These are phyloP conservation scores for Hylaeus anthracinus DNA, from an alignment of 1,140 invertebrate genomes.

Conservation along the genomic window DNA sequence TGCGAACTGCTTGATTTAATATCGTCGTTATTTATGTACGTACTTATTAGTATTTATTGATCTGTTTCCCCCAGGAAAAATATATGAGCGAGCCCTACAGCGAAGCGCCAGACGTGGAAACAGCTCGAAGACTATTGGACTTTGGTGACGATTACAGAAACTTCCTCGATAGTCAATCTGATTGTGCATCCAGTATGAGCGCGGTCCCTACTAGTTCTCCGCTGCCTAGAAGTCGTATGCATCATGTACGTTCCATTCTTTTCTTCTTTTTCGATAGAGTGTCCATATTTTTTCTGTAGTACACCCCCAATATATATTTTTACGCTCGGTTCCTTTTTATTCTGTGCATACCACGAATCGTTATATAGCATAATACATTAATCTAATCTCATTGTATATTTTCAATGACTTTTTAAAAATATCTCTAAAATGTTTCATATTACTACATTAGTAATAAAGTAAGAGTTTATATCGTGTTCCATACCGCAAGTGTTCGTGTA, in stretches of 20 bases:
- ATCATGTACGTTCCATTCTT: conserved; percentile 75
- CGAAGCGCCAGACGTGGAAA: conserved; percentile 93
- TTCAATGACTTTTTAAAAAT: background rate
- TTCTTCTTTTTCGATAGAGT: conserved; percentile 70
- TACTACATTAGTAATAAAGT: too few relatives aligned
- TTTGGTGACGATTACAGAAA: conserved; percentile 96
- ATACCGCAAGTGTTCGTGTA: background rate
- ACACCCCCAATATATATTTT: background rate
- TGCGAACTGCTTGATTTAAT: background rate
- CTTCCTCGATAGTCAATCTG: conserved; percentile 92
- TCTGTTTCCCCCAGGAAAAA: conserved; percentile 86
- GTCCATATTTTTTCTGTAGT: conserved; percentile 71
- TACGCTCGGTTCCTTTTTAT: background rate
- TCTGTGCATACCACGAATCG: background rate
- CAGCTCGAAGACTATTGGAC: conserved; percentile 89
- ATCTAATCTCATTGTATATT: background rate
- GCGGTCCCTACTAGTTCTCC: conserved; percentile 78
- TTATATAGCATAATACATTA: background rate
- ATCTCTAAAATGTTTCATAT: background rate
- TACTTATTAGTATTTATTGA: conserved; percentile 8
- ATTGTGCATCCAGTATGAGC: conserved; percentile 89
- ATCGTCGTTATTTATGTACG: background rate
- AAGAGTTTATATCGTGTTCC: background rate
- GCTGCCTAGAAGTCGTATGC: conserved; percentile 70
- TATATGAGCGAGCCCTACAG: conserved; percentile 95